These are phyloP conservation scores for Diogma glabrata DNA, from an alignment of 2,888 invertebrate genomes.

Conservation along the genomic window DNA sequence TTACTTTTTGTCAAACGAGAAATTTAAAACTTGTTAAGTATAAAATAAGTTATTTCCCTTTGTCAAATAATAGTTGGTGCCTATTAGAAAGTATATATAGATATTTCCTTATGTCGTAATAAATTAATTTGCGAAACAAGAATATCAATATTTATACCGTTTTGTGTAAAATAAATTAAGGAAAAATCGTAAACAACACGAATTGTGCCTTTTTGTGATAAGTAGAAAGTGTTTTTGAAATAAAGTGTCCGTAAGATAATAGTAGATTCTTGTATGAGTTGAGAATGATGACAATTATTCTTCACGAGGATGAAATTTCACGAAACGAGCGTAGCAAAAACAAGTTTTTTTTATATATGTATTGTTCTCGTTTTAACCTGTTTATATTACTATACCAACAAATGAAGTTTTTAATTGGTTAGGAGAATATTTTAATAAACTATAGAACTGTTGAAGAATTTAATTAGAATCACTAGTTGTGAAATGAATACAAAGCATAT, in stretches of 20 bases:
- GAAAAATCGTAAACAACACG: neutral
- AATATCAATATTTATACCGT: neutral
- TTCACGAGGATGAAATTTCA: no score
- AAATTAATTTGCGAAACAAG: neutral
- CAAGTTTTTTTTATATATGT: no score
- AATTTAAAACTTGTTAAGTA: slow-evolving; percentile 6
- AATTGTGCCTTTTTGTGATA: slow-evolving; percentile 1
- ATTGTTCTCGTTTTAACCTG: no score
- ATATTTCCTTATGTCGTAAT: slow-evolving; percentile 1
- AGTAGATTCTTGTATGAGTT: no score
- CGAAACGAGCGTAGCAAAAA: no score
- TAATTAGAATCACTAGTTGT: no score
- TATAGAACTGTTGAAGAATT: no score
- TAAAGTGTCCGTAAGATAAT: neutral
- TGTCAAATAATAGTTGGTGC: slow-evolving; percentile 5
- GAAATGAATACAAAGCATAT: no score
- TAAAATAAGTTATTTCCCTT: slow-evolving; percentile 1
- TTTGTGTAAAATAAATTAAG: slow-evolving; percentile 1
- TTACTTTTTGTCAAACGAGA: neutral
- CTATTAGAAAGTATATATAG: neutral
- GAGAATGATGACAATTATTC: no score
- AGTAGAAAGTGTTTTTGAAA: slow-evolving; percentile 1
- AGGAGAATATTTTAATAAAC: no score
- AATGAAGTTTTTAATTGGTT: no score
- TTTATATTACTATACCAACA: no score